Conservation (phyloP, 2,113 vertebrate species). For the Sminthopsis crassicaudata region DNA sequence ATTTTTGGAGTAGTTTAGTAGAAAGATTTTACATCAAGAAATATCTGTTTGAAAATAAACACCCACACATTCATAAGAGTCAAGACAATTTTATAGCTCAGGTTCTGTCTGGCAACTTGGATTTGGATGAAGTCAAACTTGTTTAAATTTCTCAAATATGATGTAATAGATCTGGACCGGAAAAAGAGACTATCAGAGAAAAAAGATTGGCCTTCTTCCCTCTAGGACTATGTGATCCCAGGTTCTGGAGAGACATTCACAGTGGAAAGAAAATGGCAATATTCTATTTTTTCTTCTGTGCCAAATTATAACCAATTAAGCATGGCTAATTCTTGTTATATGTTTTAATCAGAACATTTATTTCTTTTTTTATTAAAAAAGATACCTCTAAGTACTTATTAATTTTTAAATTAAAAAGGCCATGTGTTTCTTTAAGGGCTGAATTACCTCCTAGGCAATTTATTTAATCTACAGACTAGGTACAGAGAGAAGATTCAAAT, state of each 20-base stretch:
- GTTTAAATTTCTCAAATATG: slow-evolving; percentile 33
- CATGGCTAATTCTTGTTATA: slow-evolving; percentile 44
- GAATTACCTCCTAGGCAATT: slow-evolving; percentile 2
- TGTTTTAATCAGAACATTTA: slow-evolving; percentile 45
- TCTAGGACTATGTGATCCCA: background rate
- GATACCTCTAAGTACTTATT: slow-evolving; percentile 55
- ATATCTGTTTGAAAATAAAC: background rate
- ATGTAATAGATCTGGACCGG: slow-evolving; percentile 40
- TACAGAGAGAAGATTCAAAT: background rate
- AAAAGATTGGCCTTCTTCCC: background rate
- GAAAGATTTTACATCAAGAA: background rate
- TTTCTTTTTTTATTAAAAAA: slow-evolving; percentile 44
- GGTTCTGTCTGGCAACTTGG: slow-evolving; percentile 13
- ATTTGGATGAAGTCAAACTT: slow-evolving; percentile 28
- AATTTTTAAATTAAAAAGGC: slow-evolving; percentile 18
- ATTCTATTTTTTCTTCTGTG: slow-evolving; percentile 41
- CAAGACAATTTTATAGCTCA: slow-evolving; percentile 14
- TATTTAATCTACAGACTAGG: slow-evolving; percentile 1
- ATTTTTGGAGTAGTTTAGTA: background rate
- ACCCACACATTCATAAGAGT: background rate
- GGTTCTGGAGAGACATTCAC: slow-evolving; percentile 31
- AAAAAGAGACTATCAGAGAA: slow-evolving; percentile 17
- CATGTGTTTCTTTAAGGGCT: background rate
- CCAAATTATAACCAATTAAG: slow-evolving; percentile 41
- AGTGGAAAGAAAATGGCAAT: slow-evolving; percentile 30